Conservation (phyloP, 1,140 invertebrate species). For the Cydia pomonella region DNA sequence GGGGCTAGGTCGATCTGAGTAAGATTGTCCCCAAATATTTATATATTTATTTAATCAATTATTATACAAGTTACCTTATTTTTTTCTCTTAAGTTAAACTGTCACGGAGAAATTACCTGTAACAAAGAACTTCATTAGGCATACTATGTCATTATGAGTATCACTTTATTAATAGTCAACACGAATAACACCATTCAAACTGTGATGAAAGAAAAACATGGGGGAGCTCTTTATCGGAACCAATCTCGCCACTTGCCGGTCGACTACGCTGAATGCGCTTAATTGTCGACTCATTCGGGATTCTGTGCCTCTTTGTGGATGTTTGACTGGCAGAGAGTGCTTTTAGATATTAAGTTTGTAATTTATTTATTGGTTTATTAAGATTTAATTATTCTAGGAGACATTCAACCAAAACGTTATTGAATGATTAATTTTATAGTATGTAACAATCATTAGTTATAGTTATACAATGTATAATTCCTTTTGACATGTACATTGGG, state of each 20-base stretch:
- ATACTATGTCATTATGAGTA: constrained; percentile 40
- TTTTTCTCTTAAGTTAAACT: not conserved
- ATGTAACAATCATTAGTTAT: no score
- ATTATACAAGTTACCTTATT: not conserved
- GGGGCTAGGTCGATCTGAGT: no score
- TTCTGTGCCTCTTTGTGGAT: constrained; percentile 59
- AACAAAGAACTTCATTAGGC: constrained; percentile 54
- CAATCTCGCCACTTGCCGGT: constrained; percentile 76
- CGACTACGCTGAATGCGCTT: constrained; percentile 69
- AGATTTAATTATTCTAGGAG: no score
- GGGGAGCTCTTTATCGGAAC: constrained; percentile 78
- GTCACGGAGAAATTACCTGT: constrained; percentile 43
- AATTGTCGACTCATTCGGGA: constrained; percentile 78
- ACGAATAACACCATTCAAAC: constrained; percentile 72
- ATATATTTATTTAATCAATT: no score
- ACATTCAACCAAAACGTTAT: not conserved
- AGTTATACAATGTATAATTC: no score
- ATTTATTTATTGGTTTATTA: not conserved
- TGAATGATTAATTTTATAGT: no score
- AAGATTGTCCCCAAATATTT: no score
- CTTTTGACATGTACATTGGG: no score
- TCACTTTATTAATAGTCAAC: constrained; percentile 34
- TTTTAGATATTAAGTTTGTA: constrained; percentile 4
- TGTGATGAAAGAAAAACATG: constrained; percentile 79
- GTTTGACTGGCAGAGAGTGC: not conserved